These are phyloP conservation scores for Erebia epiphron DNA, from an alignment of 2,888 invertebrate genomes.

Conservation along the genomic window DNA sequence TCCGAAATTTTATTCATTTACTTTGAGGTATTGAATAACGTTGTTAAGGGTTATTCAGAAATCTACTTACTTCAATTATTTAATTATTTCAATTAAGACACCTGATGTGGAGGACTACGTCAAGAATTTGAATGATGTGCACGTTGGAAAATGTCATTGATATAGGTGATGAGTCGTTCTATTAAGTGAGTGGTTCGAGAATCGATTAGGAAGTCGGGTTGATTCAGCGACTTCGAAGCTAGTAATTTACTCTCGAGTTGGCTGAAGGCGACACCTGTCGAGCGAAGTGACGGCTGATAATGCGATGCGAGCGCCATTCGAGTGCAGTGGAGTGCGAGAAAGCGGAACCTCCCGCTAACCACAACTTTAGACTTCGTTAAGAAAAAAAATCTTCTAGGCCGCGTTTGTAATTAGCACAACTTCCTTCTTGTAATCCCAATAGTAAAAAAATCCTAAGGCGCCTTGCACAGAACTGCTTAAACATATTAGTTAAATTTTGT, in stretches of 20 bases:
- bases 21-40: conserved; percentile 7
- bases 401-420: conserved; percentile 11
- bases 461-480: too few relatives aligned
- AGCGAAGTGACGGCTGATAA: conserved; percentile 79
- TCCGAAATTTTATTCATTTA: conserved; percentile 2
- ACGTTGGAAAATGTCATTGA: conserved; percentile 52
- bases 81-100: not conserved
- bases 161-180: conserved; percentile 57
- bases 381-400: conserved; percentile 19
- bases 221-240: conserved; percentile 79
- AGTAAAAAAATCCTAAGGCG: not conserved
- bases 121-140: conserved; percentile 10
- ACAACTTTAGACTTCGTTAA: conserved; percentile 43
- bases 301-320: conserved; percentile 77
- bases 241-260: conserved; percentile 82
- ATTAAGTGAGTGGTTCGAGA: conserved; percentile 66
- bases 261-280: conserved; percentile 83
- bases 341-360: conserved; percentile 52
- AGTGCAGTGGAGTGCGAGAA: conserved; percentile 67
- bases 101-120: not conserved
- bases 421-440: not conserved
- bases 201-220: conserved; percentile 77
- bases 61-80: not conserved
- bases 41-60: not conserved
- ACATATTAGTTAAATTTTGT: too few relatives aligned